Evolutionary conservation across 92 coral and sea anemone genomes (phyloP).

Genomic region (Isaurus tuberculatus): DNA sequence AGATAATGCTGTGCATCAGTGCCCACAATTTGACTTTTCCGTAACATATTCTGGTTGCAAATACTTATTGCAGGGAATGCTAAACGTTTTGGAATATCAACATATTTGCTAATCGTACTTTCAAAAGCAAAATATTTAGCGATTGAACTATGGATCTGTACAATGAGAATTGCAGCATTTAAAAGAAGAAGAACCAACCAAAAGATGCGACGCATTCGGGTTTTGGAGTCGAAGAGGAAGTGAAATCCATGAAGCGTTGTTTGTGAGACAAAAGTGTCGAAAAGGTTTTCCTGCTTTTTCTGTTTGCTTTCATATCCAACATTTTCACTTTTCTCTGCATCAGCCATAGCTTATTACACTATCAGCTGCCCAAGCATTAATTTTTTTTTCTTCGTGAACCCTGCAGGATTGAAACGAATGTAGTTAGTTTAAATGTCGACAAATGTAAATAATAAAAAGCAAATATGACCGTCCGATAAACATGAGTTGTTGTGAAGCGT

Average conservation of each 20-base stretch:
- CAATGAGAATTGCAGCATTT: neutral
- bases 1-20: constrained; percentile 9
- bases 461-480: no score
- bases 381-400: neutral
- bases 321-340: no score
- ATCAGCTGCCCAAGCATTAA: neutral
- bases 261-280: constrained; percentile 1
- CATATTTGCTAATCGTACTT: neutral
- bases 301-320: no score
- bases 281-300: neutral
- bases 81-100: neutral
- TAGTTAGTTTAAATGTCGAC: no score
- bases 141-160: neutral
- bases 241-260: constrained; percentile 36
- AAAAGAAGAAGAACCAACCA: neutral
- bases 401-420: neutral
- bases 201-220: neutral
- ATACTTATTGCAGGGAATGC: constrained; percentile 24
- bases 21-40: constrained; percentile 12
- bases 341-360: neutral
- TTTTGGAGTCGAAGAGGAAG: constrained; percentile 14
- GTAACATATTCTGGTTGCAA: constrained; percentile 28
- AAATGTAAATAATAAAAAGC: no score
- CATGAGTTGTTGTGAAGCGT: no score
- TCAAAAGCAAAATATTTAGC: neutral